These are phyloP conservation scores for Lanistes nyassanus DNA, from an alignment of 1,140 invertebrate genomes.

Conservation along the genomic window DNA sequence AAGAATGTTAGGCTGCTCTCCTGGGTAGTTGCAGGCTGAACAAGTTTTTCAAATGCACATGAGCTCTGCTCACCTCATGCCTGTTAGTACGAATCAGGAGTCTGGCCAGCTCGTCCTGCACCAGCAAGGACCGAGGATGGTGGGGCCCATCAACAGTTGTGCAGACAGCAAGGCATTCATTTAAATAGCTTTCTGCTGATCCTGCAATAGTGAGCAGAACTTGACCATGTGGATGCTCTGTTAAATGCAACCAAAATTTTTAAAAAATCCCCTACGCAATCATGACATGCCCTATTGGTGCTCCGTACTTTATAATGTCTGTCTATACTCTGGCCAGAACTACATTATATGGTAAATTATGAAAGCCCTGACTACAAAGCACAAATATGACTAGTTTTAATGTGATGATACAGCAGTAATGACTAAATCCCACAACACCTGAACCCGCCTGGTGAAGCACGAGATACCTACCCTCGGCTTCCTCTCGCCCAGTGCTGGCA, in stretches of 20 bases:
- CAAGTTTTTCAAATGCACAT: not conserved
- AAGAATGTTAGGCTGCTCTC: too few relatives aligned
- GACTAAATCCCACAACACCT: not conserved
- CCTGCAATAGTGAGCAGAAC: constrained; percentile 36
- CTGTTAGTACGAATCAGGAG: constrained; percentile 56
- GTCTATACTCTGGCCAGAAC: too few relatives aligned
- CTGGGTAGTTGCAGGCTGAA: too few relatives aligned
- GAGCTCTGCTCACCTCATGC: constrained; percentile 42
- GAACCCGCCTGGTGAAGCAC: not conserved
- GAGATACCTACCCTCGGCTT: constrained; percentile 58
- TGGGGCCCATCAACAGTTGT: constrained; percentile 53
- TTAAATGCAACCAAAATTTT: not conserved
- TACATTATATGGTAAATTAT: too few relatives aligned
- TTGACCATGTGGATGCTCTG: not conserved
- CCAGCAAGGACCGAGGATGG: constrained; percentile 58
- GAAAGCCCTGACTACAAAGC: too few relatives aligned
- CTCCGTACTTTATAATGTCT: too few relatives aligned
- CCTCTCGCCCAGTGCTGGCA: constrained; percentile 51
- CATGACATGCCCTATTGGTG: too few relatives aligned
- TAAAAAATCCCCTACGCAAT: too few relatives aligned
- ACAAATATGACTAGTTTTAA: too few relatives aligned
- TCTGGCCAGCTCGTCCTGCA: constrained; percentile 60
- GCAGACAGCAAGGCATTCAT: constrained; percentile 58
- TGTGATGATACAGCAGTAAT: not conserved
- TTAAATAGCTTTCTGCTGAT: constrained; percentile 62